These are phyloP conservation scores for Sebastes variabilis DNA, from an alignment of 2,797 vertebrate genomes.

Conservation along the genomic window DNA sequence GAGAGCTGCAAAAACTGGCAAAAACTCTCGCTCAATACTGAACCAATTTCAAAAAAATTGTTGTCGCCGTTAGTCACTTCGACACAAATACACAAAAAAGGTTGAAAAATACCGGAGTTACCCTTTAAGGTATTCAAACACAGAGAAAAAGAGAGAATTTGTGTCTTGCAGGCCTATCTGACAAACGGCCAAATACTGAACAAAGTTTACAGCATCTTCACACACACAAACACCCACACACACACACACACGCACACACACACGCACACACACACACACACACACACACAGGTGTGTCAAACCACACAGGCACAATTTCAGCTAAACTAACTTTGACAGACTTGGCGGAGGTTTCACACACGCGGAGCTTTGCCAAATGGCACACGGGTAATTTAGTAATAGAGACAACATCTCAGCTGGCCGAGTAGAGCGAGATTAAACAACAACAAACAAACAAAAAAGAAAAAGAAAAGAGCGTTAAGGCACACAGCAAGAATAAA, in stretches of 20 bases:
- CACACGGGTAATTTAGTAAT: conserved; percentile 56
- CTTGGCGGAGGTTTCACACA: conserved; percentile 50
- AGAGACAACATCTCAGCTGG: conserved; percentile 46
- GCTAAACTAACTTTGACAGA: conserved; percentile 65
- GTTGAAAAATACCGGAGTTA: too few species aligned
- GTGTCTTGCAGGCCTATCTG: not conserved
- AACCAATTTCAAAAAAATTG: too few species aligned
- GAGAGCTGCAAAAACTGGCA: too few species aligned
- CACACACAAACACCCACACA: conserved; percentile 10
- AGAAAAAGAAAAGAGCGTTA: not conserved
- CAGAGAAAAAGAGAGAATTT: not conserved
- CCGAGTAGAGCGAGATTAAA: conserved; percentile 4
- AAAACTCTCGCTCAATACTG: too few species aligned
- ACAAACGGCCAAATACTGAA: not conserved
- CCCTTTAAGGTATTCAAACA: not conserved
- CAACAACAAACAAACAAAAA: not conserved
- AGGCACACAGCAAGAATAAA: not conserved
- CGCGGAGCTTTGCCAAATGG: conserved; percentile 51
- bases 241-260: not conserved
- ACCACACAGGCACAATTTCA: conserved; percentile 12
- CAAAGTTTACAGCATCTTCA: not conserved
- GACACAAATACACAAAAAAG: too few species aligned
- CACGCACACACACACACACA: conserved; percentile 7
- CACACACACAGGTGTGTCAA: conserved; percentile 37
- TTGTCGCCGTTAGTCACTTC: too few species aligned